phyloP scores from a whole-genome alignment of 2,888 invertebrate species.

The Yponomeuta evonymella region DNA sequence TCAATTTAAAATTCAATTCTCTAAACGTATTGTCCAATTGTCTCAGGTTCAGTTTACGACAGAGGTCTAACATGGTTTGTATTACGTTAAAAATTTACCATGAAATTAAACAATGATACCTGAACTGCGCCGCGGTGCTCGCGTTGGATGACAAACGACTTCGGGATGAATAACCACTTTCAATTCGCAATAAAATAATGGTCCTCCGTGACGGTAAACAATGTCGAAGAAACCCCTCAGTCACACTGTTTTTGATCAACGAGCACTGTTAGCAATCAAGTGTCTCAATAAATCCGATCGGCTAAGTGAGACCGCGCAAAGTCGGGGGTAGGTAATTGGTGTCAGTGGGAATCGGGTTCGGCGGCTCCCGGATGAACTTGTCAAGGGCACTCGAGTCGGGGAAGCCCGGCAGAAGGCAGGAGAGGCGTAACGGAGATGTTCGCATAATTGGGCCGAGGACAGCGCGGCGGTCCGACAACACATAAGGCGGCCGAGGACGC shows the following conservation, averaged over 20 bases:
- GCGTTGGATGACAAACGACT: neutral
- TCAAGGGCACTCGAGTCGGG: conserved; percentile 49
- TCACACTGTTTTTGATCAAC: neutral
- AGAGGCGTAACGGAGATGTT: conserved; percentile 43
- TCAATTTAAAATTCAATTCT: conserved; percentile 12
- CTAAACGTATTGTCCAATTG: conserved; percentile 1
- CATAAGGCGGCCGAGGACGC: conserved; percentile 49
- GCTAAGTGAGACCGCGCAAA: neutral
- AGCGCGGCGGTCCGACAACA: conserved; percentile 30
- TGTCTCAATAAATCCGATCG: neutral
- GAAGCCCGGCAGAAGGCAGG: conserved; percentile 38
- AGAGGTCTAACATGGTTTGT: conserved; percentile 7
- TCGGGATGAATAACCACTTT: conserved; percentile 3
- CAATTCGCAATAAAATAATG: neutral
- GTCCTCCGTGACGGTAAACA: neutral
- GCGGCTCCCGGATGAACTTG: conserved; percentile 40
- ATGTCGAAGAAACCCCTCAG: neutral
- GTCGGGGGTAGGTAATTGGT: conserved; percentile 10
- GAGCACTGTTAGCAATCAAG: neutral
- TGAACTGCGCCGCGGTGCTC: neutral
- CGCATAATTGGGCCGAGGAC: conserved; percentile 41
- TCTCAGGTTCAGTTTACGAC: conserved; percentile 1
- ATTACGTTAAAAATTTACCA: conserved; percentile 19
- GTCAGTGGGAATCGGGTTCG: conserved; percentile 23
- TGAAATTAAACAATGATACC: conserved; percentile 19